phyloP scores from a whole-genome alignment of 2,113 vertebrate genomes.

The Aplodontia rufa region DNA sequence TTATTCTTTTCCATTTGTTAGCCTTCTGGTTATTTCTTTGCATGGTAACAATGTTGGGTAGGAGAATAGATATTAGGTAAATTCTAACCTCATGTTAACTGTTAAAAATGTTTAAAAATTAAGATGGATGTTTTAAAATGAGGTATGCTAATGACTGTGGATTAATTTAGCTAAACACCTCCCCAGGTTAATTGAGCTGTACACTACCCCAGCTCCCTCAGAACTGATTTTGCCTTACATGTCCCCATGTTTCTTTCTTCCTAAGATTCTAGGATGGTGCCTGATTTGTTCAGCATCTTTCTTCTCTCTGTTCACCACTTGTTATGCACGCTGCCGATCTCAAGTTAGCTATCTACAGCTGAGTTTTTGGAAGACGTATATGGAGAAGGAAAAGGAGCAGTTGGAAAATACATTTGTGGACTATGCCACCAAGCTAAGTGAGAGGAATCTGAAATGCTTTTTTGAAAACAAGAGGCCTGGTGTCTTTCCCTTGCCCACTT shows the following conservation, averaged over 20 bases:
- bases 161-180: not conserved
- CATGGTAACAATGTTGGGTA: not conserved
- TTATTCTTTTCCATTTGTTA: not conserved
- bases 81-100: not conserved
- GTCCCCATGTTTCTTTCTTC: slow-evolving; percentile 58
- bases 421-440: slow-evolving; percentile 89
- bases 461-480: slow-evolving; percentile 86
- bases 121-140: not conserved
- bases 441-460: slow-evolving; percentile 90
- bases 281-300: slow-evolving; percentile 87
- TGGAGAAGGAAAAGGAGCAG: slow-evolving; percentile 87
- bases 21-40: not conserved
- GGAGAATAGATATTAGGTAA: not conserved
- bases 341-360: slow-evolving; percentile 93
- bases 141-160: not conserved
- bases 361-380: slow-evolving; percentile 90
- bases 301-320: slow-evolving; percentile 86
- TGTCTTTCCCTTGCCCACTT: slow-evolving; percentile 84
- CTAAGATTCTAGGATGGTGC: slow-evolving; percentile 92
- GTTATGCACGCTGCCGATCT: slow-evolving; percentile 88
- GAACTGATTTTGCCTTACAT: not conserved
- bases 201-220: not conserved
- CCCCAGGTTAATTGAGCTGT: no score
- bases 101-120: not conserved
- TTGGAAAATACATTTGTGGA: slow-evolving; percentile 84